Evolutionary conservation across 2,797 vertebrate species (phyloP).

Genomic region (Bovichtus variegatus): DNA sequence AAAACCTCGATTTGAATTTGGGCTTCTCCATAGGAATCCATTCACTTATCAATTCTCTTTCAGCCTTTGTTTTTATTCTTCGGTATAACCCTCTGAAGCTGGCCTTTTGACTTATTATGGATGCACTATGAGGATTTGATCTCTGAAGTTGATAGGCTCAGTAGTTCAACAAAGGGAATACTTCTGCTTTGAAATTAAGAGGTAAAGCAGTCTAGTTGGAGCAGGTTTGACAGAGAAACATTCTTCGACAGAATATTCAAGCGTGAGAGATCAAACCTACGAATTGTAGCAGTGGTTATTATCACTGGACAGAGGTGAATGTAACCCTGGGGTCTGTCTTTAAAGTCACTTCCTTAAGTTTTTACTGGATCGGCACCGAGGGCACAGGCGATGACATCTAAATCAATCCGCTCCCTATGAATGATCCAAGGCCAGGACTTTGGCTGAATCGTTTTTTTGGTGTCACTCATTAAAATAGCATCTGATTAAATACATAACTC

Average conservation of each 20-base stretch:
- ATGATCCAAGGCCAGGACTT: background rate
- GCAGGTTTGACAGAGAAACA: slow-evolving; percentile 40
- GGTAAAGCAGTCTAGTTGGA: slow-evolving; percentile 63
- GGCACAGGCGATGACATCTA: slow-evolving; percentile 1
- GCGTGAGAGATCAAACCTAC: slow-evolving; percentile 53
- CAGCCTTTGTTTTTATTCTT: slow-evolving; percentile 56
- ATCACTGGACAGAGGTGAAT: slow-evolving; percentile 46
- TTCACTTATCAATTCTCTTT: slow-evolving; percentile 64
- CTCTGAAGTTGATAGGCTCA: slow-evolving; percentile 61
- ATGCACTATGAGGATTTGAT: slow-evolving; percentile 69
- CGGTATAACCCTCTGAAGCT: slow-evolving; percentile 45
- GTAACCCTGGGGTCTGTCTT: slow-evolving; percentile 30
- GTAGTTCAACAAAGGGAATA: slow-evolving; percentile 78
- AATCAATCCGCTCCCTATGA: background rate
- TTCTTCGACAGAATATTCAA: slow-evolving; percentile 66
- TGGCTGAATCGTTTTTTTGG: background rate
- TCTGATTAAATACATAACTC: slow-evolving; percentile 1
- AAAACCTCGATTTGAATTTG: slow-evolving; percentile 41
- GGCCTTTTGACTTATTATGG: slow-evolving; percentile 67
- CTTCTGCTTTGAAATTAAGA: slow-evolving; percentile 75
- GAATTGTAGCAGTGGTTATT: slow-evolving; percentile 49
- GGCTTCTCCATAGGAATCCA: background rate
- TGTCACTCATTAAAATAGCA: background rate
- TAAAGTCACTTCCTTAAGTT: slow-evolving; percentile 46
- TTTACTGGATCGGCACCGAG: slow-evolving; percentile 2